These are phyloP conservation scores for Euwallacea fornicatus DNA, from an alignment of 1,140 invertebrate genomes.

Conservation along the genomic window DNA sequence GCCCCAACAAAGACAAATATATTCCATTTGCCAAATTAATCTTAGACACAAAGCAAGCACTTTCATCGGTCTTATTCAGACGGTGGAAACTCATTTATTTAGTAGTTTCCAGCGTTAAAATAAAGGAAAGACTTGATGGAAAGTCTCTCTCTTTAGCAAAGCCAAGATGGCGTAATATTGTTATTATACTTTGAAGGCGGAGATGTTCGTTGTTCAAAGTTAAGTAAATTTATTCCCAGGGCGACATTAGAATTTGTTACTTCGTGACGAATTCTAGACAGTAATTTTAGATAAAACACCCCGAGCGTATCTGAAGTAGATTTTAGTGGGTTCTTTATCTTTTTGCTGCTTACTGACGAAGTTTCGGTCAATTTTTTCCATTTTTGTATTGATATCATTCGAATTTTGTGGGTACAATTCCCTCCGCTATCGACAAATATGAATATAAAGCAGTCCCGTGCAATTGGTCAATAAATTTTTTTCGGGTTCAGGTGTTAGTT, in stretches of 20 bases:
- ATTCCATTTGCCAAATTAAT: conserved; percentile 37
- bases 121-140: conserved; percentile 27
- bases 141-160: conserved; percentile 23
- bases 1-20: conserved; percentile 26
- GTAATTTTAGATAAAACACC: no score
- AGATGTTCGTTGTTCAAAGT: conserved; percentile 31
- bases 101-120: conserved; percentile 24
- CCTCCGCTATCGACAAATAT: no score
- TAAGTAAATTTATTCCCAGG: conserved; percentile 30
- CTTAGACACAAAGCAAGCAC: conserved; percentile 29
- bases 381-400: no score
- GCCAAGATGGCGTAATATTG: conserved; percentile 28
- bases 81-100: conserved; percentile 31
- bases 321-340: no score
- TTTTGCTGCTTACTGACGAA: no score
- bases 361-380: no score
- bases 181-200: conserved; percentile 31
- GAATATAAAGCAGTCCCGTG: no score
- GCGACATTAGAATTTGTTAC: conserved; percentile 23
- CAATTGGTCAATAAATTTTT: no score
- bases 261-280: neutral
- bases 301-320: no score
- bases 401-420: no score
- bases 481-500: no score
- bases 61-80: conserved; percentile 11